A percentile compares a stretch with the other conserved stretches of the same genome.
These are phyloP conservation scores for Protonibea diacanthus DNA, from an alignment of 2,797 vertebrate genomes.

Conservation along the genomic window DNA sequence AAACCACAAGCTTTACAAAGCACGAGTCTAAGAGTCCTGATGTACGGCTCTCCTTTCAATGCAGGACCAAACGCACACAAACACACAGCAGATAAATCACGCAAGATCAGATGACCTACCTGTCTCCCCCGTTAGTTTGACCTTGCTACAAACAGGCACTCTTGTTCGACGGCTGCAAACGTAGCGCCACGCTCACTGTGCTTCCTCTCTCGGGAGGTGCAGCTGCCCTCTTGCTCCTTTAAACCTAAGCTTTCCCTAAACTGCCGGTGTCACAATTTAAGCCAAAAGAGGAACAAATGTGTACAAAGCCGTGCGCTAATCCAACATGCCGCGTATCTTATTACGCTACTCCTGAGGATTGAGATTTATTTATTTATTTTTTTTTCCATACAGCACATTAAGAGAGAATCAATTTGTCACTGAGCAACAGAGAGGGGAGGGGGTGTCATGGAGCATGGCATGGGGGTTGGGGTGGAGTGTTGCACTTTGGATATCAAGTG, in stretches of 20 bases:
- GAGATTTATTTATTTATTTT: slow-evolving; percentile 44
- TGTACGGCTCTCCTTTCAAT: slow-evolving; percentile 69
- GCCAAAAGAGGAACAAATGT: slow-evolving; percentile 55
- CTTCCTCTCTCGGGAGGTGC: slow-evolving; percentile 22
- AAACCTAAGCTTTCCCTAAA: slow-evolving; percentile 38
- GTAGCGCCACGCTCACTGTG: slow-evolving; percentile 8
- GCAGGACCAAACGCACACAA: slow-evolving; percentile 55
- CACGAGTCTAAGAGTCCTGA: slow-evolving; percentile 49
- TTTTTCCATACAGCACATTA: slow-evolving; percentile 57
- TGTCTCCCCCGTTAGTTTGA: slow-evolving; percentile 56
- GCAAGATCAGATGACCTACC: slow-evolving; percentile 83
- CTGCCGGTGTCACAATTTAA: slow-evolving; percentile 20
- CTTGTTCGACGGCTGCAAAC: slow-evolving; percentile 25
- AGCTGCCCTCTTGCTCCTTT: slow-evolving; percentile 15
- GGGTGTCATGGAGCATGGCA: slow-evolving; percentile 47
- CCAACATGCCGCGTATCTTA: slow-evolving; percentile 49
- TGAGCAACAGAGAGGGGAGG: slow-evolving; percentile 56
- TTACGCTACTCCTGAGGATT: slow-evolving; percentile 48
- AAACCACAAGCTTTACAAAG: slow-evolving; percentile 66
- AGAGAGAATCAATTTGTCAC: slow-evolving; percentile 80
- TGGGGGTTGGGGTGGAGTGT: slow-evolving; percentile 56
- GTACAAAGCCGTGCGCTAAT: slow-evolving; percentile 55
- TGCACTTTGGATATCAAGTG: slow-evolving; percentile 80
- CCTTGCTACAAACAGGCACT: slow-evolving; percentile 50
- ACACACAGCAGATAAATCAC: slow-evolving; percentile 70